Conservation (phyloP, 2,797 vertebrate genomes). For the Linurgus olivaceus region DNA sequence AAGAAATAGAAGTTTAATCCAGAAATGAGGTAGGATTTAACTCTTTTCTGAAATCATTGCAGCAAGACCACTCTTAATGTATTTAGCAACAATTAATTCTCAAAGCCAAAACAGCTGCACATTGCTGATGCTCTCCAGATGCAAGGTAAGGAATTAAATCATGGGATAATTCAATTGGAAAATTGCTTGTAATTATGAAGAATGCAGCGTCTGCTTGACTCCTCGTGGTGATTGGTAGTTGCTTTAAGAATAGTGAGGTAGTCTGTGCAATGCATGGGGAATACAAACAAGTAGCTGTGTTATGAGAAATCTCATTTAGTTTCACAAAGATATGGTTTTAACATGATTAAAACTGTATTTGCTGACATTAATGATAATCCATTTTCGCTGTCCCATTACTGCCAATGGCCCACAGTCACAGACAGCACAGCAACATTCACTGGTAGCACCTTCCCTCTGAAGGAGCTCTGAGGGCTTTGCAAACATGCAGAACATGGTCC, state of each 20-base stretch:
- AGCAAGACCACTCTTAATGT: conserved; percentile 75
- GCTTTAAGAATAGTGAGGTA: conserved; percentile 70
- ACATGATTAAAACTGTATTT: conserved; percentile 64
- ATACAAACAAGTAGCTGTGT: conserved; percentile 56
- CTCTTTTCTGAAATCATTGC: conserved; percentile 59
- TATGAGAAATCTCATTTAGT: conserved; percentile 67
- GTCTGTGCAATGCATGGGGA: conserved; percentile 22
- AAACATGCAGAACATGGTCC: neutral
- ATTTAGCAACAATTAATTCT: conserved; percentile 80
- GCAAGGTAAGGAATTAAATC: conserved; percentile 82
- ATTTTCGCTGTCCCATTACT: conserved; percentile 52
- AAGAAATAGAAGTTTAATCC: conserved; percentile 32
- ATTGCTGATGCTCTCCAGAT: conserved; percentile 82
- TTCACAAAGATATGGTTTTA: conserved; percentile 60
- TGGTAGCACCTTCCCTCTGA: conserved; percentile 29
- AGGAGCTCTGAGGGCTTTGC: conserved; percentile 31
- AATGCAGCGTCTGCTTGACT: conserved; percentile 80
- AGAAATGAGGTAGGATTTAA: conserved; percentile 41
- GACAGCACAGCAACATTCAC: neutral
- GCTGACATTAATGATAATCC: conserved; percentile 57
- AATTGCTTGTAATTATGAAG: conserved; percentile 82
- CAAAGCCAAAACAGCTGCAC: conserved; percentile 81
- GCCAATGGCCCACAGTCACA: neutral
- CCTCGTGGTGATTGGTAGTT: conserved; percentile 73
- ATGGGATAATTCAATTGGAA: conserved; percentile 83